phyloP scores from a whole-genome alignment of 2,113 vertebrate species.

The Lasiurus cinereus region DNA sequence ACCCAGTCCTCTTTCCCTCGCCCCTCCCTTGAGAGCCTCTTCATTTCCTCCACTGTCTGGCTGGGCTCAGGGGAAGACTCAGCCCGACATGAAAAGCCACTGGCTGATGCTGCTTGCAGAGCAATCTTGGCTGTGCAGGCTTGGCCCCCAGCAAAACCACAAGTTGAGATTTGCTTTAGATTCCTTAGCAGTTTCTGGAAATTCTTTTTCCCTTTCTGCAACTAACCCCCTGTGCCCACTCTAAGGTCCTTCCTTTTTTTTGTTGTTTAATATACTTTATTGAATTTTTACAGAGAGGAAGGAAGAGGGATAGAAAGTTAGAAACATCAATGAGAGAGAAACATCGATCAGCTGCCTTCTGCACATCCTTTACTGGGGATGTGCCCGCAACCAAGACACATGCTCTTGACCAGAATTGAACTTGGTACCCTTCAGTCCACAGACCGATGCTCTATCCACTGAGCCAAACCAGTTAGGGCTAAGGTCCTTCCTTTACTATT shows the following conservation, averaged over 20 bases:
- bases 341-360: too few species aligned
- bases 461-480: neutral
- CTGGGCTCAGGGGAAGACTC: neutral
- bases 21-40: slow-evolving; percentile 58
- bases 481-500: neutral
- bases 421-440: too few species aligned
- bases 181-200: neutral
- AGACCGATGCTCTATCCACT: too few species aligned
- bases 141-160: slow-evolving; percentile 43
- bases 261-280: too few species aligned
- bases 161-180: neutral
- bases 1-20: neutral
- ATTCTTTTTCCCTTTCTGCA: neutral
- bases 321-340: too few species aligned
- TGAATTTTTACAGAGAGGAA: too few species aligned
- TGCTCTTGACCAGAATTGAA: too few species aligned
- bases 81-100: neutral
- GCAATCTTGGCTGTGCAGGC: neutral
- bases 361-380: too few species aligned
- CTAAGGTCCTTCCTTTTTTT: neutral
- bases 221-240: neutral
- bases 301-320: too few species aligned
- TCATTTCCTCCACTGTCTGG: slow-evolving; percentile 67
- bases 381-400: too few species aligned
- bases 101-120: neutral